Conservation (phyloP, 2,888 invertebrate species). For the Diaperis boleti region DNA sequence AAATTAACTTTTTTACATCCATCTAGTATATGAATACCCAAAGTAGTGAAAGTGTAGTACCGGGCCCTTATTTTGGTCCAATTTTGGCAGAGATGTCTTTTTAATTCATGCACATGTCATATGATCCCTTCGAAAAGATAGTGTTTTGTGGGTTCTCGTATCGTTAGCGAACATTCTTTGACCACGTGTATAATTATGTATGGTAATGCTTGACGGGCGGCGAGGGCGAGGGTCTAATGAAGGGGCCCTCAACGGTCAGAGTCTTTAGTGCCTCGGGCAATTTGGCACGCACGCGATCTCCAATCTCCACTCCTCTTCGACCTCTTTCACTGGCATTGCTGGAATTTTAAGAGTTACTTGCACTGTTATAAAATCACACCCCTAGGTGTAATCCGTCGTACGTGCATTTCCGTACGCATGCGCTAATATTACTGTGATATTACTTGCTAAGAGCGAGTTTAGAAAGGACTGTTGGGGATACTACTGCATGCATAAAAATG, state of each 20-base stretch:
- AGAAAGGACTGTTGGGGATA: slow-evolving; percentile 34
- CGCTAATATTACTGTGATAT: slow-evolving; percentile 14
- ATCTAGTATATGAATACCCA: slow-evolving; percentile 15
- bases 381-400: slow-evolving; percentile 24
- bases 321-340: slow-evolving; percentile 22
- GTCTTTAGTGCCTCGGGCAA: slow-evolving; percentile 53
- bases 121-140: slow-evolving; percentile 30
- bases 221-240: slow-evolving; percentile 64
- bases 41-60: slow-evolving; percentile 14
- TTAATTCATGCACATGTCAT: slow-evolving; percentile 38
- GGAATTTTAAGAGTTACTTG: slow-evolving; percentile 24
- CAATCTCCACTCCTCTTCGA: slow-evolving; percentile 30
- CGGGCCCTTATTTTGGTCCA: slow-evolving; percentile 1
- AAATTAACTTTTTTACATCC: slow-evolving; percentile 12
- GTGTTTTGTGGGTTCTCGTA: slow-evolving; percentile 34
- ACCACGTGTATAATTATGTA: slow-evolving; percentile 66
- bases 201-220: slow-evolving; percentile 65
- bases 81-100: slow-evolving; percentile 24
- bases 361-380: slow-evolving; percentile 31
- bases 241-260: slow-evolving; percentile 56
- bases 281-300: slow-evolving; percentile 59
- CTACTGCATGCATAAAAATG: background rate
- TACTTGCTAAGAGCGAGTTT: slow-evolving; percentile 24
- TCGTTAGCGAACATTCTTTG: slow-evolving; percentile 44
- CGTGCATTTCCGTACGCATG: slow-evolving; percentile 7